phyloP scores from a whole-genome alignment of 2,113 vertebrate species.

The Vireo altiloquus region DNA sequence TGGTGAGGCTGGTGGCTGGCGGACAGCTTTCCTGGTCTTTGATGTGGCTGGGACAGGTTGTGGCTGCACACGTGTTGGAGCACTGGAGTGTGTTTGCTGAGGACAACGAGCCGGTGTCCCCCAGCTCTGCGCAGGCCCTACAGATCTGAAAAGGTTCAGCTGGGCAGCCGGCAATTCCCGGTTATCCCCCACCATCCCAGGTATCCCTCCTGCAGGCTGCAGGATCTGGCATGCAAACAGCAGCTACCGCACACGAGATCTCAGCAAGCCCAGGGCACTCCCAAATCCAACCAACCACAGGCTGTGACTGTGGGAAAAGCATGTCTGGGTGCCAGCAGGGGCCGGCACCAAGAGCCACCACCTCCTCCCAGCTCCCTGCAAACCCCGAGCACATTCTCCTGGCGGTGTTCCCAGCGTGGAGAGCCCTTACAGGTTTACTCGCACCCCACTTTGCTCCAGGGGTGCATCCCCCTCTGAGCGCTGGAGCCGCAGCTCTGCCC shows the following conservation, averaged over 20 bases:
- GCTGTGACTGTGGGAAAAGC: not conserved
- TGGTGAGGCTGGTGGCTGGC: not conserved
- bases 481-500: not conserved
- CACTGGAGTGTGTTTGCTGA: not conserved
- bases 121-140: rapidly evolving
- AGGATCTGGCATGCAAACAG: not conserved
- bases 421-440: rapidly evolving
- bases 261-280: not conserved
- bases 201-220: not conserved
- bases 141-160: not conserved
- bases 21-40: not conserved
- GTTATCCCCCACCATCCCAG: rapidly evolving
- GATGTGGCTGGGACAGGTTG: not conserved
- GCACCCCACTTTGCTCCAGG: not conserved
- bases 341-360: rapidly evolving
- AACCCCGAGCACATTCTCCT: not conserved
- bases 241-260: rapidly evolving
- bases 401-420: rapidly evolving
- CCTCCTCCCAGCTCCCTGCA: not conserved
- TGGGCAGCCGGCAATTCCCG: rapidly evolving
- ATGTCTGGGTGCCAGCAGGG: not conserved
- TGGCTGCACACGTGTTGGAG: rapidly evolving
- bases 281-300: rapidly evolving
- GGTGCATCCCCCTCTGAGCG: rapidly evolving
- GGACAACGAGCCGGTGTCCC: rapidly evolving